Percentiles rank a stretch among this genome's conserved stretches.
Conservation (phyloP, 35 echinoderm and acorn worm genomes). For the Diadema setosum region DNA sequence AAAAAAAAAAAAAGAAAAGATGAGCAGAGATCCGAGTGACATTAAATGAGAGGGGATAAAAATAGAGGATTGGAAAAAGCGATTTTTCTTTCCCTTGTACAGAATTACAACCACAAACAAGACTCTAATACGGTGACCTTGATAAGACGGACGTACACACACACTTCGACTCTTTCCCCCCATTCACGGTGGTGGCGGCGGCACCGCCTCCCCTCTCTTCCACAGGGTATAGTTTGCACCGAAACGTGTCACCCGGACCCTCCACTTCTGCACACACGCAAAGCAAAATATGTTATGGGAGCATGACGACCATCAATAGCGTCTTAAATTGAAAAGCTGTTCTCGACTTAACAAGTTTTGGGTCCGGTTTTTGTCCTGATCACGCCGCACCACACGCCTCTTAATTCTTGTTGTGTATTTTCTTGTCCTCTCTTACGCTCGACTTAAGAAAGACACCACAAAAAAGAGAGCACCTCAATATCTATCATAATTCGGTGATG, state of each 20-base stretch:
- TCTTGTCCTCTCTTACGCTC: too few relatives aligned
- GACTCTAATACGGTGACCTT: conserved; percentile 16
- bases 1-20: too few relatives aligned
- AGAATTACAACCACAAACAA: conserved; percentile 16
- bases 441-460: not conserved
- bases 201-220: too few relatives aligned
- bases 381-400: not conserved
- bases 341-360: conserved; percentile 18
- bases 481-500: conserved; percentile 1
- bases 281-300: not conserved
- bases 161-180: too few relatives aligned
- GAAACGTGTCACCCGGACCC: not conserved
- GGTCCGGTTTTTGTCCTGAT: not conserved
- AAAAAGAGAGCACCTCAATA: not conserved
- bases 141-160: not conserved
- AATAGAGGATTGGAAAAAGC: not conserved
- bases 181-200: too few relatives aligned
- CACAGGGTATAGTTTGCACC: not conserved
- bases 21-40: too few relatives aligned
- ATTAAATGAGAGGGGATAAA: too few relatives aligned
- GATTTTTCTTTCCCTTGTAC: not conserved
- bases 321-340: conserved; percentile 11
- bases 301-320: not conserved
- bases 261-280: not conserved
- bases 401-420: too few relatives aligned